A percentile compares a stretch with the other conserved stretches of the same genome.
These are phyloP conservation scores for Boloria euphrosyne DNA, from an alignment of 2,888 invertebrate genomes.

Conservation along the genomic window DNA sequence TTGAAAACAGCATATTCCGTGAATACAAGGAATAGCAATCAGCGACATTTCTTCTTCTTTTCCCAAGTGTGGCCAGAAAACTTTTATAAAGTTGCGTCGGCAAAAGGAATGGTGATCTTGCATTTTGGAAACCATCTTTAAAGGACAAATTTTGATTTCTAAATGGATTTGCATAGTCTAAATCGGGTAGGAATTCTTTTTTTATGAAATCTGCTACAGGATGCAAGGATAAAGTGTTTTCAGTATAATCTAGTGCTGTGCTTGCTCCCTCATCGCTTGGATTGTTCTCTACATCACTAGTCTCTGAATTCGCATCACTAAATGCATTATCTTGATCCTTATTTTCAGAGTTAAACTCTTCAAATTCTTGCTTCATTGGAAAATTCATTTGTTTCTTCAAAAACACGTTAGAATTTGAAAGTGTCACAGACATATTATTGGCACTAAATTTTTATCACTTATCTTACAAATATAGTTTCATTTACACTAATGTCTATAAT, in stretches of 20 bases:
- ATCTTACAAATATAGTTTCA: constrained; percentile 47
- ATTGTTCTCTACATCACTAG: constrained; percentile 71
- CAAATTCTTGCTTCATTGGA: constrained; percentile 75
- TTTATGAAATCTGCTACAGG: constrained; percentile 78
- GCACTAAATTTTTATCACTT: constrained; percentile 56
- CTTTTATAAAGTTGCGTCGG: constrained; percentile 91
- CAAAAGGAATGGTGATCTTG: constrained; percentile 82
- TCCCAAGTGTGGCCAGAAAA: constrained; percentile 85
- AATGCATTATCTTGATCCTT: constrained; percentile 70
- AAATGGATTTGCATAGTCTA: constrained; percentile 72
- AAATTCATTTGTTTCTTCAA: constrained; percentile 70
- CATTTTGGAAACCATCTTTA: constrained; percentile 68
- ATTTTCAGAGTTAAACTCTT: constrained; percentile 61
- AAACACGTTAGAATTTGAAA: constrained; percentile 68
- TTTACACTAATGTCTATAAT: constrained; percentile 61
- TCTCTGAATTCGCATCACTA: constrained; percentile 71
- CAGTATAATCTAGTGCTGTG: constrained; percentile 69
- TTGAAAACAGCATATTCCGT: constrained; percentile 82
- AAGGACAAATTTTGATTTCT: constrained; percentile 68
- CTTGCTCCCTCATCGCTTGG: constrained; percentile 58
- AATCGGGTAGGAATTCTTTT: constrained; percentile 76
- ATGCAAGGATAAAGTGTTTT: constrained; percentile 65
- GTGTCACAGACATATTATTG: constrained; percentile 69
- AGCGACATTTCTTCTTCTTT: constrained; percentile 71
- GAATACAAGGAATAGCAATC: constrained; percentile 77